Evolutionary conservation across 1,140 invertebrate species (phyloP).

Genomic region (Leptinotarsa defecta): DNA sequence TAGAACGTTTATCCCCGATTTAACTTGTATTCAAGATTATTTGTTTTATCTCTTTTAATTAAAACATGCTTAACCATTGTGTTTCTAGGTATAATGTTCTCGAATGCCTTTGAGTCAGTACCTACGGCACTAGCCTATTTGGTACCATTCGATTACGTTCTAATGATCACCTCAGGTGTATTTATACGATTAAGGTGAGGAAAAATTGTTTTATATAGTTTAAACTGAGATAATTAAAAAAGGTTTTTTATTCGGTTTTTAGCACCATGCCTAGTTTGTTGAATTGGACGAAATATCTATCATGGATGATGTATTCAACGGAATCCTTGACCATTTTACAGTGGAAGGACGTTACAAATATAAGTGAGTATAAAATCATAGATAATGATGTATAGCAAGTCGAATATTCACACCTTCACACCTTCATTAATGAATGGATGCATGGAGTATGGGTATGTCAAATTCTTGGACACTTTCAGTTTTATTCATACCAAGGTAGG

Average conservation of each 20-base stretch:
- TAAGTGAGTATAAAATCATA: constrained; percentile 64
- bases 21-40: too few relatives aligned
- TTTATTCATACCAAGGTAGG: too few relatives aligned
- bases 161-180: constrained; percentile 86
- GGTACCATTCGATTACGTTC: constrained; percentile 83
- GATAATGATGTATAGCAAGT: not conserved
- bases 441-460: too few relatives aligned
- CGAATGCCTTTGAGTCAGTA: constrained; percentile 78
- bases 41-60: too few relatives aligned
- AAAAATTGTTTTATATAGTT: constrained; percentile 6
- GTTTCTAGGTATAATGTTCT: constrained; percentile 79
- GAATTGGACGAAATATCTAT: constrained; percentile 85
- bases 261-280: constrained; percentile 80
- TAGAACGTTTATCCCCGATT: too few relatives aligned
- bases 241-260: constrained; percentile 35
- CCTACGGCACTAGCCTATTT: constrained; percentile 80
- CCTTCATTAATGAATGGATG: too few relatives aligned
- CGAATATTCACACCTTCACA: not conserved
- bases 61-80: too few relatives aligned
- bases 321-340: constrained; percentile 84
- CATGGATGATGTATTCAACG: constrained; percentile 91
- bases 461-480: too few relatives aligned
- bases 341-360: constrained; percentile 76
- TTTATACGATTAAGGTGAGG: constrained; percentile 79
- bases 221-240: constrained; percentile 64